phyloP scores from a whole-genome alignment of 2,797 vertebrate species.

The Sorex maritimensis region DNA sequence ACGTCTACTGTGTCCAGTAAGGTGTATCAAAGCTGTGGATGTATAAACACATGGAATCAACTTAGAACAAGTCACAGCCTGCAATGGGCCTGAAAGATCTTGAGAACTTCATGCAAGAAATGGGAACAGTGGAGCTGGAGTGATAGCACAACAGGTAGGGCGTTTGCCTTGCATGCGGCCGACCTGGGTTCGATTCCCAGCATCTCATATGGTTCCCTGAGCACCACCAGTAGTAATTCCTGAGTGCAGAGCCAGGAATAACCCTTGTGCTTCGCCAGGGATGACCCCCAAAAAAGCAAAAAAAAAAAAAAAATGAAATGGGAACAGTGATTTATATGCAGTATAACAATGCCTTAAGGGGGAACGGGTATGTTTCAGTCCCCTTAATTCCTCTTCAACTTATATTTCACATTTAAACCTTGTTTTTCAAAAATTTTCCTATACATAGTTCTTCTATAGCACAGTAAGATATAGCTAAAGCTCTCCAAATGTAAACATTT shows the following conservation, averaged over 20 bases:
- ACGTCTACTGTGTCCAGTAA: neutral
- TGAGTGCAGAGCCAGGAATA: too few relatives aligned
- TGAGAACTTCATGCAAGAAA: neutral
- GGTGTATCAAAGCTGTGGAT: neutral
- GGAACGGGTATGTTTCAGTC: conserved; percentile 47
- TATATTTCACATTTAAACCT: conserved; percentile 56
- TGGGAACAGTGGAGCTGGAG: neutral
- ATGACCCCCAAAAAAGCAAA: too few relatives aligned
- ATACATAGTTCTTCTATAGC: conserved; percentile 25
- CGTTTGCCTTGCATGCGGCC: too few relatives aligned
- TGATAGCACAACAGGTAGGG: too few relatives aligned
- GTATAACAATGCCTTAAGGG: conserved; percentile 17
- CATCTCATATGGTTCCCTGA: too few relatives aligned
- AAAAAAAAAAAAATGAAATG: neutral
- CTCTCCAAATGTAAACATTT: conserved; percentile 62
- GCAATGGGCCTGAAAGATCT: neutral
- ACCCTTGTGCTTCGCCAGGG: too few relatives aligned
- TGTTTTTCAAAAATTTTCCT: conserved; percentile 65
- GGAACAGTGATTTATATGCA: neutral
- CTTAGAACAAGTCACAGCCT: conserved; percentile 27
- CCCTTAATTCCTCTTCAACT: conserved; percentile 57
- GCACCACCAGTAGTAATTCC: too few relatives aligned
- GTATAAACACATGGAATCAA: neutral
- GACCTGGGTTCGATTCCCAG: too few relatives aligned
- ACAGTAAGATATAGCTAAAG: conserved; percentile 56